Base-by-base conservation (phyloP, 2,888 invertebrate genomes). In the Scaptomyza flava region DNA sequence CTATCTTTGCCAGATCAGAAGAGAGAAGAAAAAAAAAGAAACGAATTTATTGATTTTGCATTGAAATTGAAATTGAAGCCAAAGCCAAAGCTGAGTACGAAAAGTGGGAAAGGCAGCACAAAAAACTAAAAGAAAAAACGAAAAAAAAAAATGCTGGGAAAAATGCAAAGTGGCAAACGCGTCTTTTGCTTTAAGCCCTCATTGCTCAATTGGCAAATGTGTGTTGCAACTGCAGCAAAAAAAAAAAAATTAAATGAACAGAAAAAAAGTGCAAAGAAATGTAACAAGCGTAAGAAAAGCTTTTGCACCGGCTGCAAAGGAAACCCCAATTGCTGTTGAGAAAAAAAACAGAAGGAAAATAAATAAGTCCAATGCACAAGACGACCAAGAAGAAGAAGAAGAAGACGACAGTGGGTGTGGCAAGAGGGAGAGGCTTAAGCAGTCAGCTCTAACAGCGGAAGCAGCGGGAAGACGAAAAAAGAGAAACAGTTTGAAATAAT, bases 1-100 rank as follows among this genome's bases (percentile, higher is more conserved):
- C 67, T 64, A 53, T 38, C 36, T 7, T 12, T 12, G 5, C 2
- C 5, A 36, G 34, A n/a, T 6, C 12, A 36, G 5, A 5, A 36
- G n/a, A 14, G 7, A 14, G 2, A n/a, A 36, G 17, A 5, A 14
- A 41, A 8, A 7, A 17, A 3, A 69, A 62, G 74, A 64, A 81
- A 81, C 77, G 66, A 79, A 81, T 85, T 81, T 85, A 83, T 83
- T 85, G 87, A 83, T 83, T 83, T 87, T 77, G 84, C 84, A 84
- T 77, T 72, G 68, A 64, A 82, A 77, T 73, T 77, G 73, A 68
- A 82, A 69, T 80, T 57, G 68, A 73, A 82, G 67, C 69, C 64
- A 56, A 67, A 81, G 47, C 48, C 54, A 45, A 27, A 51, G 43
- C 43, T 31, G 31, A 60, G 36, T n/a, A 27, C 3, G 27, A 27